A percentile compares a stretch with the other conserved stretches of the same genome.
These are phyloP conservation scores for Leptosomus discolor DNA, from an alignment of 2,113 vertebrate genomes.

Conservation along the genomic window DNA sequence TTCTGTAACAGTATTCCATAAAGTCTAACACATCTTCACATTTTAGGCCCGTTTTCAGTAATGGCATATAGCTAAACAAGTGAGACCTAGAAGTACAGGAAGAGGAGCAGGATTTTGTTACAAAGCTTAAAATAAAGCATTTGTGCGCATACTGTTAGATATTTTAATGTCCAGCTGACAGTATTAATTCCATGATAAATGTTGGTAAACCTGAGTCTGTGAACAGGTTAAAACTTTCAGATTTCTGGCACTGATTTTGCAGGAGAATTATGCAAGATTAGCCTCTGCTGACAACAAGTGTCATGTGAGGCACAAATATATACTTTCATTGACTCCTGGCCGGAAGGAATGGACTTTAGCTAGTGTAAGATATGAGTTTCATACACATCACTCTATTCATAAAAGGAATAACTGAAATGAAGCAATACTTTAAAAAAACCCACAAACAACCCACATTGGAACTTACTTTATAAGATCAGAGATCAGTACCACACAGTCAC, in stretches of 20 bases:
- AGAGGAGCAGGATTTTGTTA: neutral
- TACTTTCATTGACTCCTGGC: neutral
- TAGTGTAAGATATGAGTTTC: neutral
- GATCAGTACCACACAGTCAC: neutral
- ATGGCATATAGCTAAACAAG: neutral
- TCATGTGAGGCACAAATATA: neutral
- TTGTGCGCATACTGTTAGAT: neutral
- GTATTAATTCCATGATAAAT: neutral
- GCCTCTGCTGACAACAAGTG: neutral
- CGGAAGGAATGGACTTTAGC: neutral
- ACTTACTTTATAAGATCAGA: neutral
- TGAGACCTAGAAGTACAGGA: neutral
- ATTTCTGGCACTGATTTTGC: neutral
- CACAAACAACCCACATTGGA: neutral
- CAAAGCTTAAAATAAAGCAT: neutral
- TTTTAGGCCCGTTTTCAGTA: neutral
- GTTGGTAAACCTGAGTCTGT: neutral
- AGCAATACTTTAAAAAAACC: conserved; percentile 4
- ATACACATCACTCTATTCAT: neutral
- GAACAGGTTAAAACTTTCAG: neutral
- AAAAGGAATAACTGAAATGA: conserved; percentile 8
- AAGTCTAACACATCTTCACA: neutral
- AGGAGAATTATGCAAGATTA: neutral
- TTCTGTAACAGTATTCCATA: neutral
- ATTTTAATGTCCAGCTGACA: neutral